phyloP scores from a whole-genome alignment of 23 tunicate genomes.

The Trididemnum clinides region DNA sequence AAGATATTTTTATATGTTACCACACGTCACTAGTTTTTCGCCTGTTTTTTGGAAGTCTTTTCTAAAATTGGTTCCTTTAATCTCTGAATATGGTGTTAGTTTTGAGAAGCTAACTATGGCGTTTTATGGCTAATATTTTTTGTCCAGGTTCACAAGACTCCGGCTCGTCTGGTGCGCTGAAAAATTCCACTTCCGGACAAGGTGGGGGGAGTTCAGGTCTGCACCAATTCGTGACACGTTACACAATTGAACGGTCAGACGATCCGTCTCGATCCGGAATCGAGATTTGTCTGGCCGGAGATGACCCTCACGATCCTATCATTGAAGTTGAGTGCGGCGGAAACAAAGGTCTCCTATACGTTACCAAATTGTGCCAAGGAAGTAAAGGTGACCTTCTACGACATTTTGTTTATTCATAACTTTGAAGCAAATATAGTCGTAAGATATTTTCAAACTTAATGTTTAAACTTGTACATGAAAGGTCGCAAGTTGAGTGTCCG shows the following conservation, averaged over 20 bases:
- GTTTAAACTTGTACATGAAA: too few species aligned
- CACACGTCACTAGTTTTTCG: too few species aligned
- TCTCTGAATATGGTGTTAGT: too few species aligned
- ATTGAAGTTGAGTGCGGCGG: constrained; percentile 94
- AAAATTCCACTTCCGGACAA: background rate
- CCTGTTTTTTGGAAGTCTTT: too few species aligned
- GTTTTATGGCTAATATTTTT: too few species aligned
- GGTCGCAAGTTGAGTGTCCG: too few species aligned
- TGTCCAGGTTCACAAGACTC: background rate
- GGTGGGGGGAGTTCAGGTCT: constrained; percentile 1
- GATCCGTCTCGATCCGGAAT: constrained; percentile 58
- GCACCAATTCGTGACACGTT: constrained; percentile 88
- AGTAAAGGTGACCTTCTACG: constrained; percentile 97
- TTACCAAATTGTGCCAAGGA: constrained; percentile 89
- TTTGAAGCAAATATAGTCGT: too few species aligned
- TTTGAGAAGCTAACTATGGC: too few species aligned
- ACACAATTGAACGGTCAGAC: constrained; percentile 84
- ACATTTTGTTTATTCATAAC: too few species aligned
- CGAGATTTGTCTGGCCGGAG: constrained; percentile 60
- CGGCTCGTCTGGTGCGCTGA: background rate
- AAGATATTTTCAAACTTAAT: too few species aligned
- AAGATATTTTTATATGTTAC: too few species aligned
- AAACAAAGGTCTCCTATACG: constrained; percentile 83
- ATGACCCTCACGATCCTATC: constrained; percentile 57
- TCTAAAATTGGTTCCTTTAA: too few species aligned